Evolutionary conservation across 2,888 invertebrate genomes (phyloP), one percentile per base, ranked within the genome.

Genomic region (Acrobasis consociella): DNA sequence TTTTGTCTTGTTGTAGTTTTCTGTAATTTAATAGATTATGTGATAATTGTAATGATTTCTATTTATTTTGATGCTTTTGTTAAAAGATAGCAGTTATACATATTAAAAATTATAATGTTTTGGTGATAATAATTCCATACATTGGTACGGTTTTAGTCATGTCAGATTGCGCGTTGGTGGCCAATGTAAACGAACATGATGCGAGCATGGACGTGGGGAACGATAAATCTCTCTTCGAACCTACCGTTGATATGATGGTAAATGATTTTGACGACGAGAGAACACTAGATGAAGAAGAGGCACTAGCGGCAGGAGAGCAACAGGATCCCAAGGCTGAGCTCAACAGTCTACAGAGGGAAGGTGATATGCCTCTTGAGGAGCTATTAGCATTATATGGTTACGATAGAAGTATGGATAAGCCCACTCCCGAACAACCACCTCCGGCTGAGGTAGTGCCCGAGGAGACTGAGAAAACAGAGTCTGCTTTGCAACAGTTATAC

Each of bases 261-360:
- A 97, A 99, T 94, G 99, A 99, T 89, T 98, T 97, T 91, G 99
- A 99, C 88, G 99, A 99, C 93, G 99, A 99, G 85, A 95, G 97
- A 84, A 99, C 99, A 67, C 86, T 99, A 83, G 99, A 98, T 85
- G 99, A 99, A 93, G 99, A 99, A 93, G 99, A 99, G 94, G 98
- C 97, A 59, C 89, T 98, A 83, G 98, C 97, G 72, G 97, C 97
- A 75, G 95, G 96, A 69, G 97, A 97, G 89, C 92, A 94, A 58
- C 95, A 96, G 75, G 98, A 98, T 87, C 96, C 97, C 58, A 95
- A 96, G 77, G 97, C 97, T 77, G 99, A 99, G 90, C 94, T 99
- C 58, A 96, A 96, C 74, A 97, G 96, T 82, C 93, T 99, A 68
- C 97, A 98, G 83, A 96, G 95, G 94, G 98, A 98, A 90, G 96